phyloP scores from a whole-genome alignment of 2,797 vertebrate genomes.

The Poeciliopsis turneri region DNA sequence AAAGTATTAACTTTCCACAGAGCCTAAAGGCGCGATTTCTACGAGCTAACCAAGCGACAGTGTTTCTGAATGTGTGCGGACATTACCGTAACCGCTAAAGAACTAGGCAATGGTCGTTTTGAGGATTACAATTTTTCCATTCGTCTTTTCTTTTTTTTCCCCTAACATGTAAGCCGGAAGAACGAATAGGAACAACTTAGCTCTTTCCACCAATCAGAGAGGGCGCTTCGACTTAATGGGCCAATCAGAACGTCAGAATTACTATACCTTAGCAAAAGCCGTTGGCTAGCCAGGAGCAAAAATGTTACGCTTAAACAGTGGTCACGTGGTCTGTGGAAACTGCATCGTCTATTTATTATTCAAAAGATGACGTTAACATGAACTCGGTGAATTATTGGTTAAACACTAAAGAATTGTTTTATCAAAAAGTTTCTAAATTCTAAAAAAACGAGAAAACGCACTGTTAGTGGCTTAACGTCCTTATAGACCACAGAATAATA shows the following conservation, averaged over 20 bases:
- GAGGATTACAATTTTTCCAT: conserved; percentile 78
- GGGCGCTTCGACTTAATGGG: neutral
- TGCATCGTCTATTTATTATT: neutral
- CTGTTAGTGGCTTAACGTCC: neutral
- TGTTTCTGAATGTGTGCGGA: neutral
- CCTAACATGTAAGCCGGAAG: conserved; percentile 81
- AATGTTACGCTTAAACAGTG: neutral
- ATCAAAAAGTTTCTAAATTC: neutral
- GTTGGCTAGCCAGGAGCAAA: conserved; percentile 2
- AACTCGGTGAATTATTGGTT: neutral
- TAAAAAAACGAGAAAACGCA: neutral
- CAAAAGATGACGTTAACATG: neutral
- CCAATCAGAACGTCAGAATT: conserved; percentile 49
- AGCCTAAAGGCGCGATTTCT: neutral
- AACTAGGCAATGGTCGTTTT: conserved; percentile 57
- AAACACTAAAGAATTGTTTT: neutral
- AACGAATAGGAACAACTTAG: conserved; percentile 42
- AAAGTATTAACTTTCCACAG: conserved; percentile 35
- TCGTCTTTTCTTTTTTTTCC: conserved; percentile 78
- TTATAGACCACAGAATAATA: neutral
- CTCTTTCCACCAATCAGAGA: conserved; percentile 55
- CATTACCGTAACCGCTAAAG: conserved; percentile 67
- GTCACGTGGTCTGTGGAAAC: conserved; percentile 39
- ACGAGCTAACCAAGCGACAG: neutral
- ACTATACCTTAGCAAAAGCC: neutral